Conservation (phyloP, 2,888 invertebrate genomes). For the Rhaphigaster nebulosa region DNA sequence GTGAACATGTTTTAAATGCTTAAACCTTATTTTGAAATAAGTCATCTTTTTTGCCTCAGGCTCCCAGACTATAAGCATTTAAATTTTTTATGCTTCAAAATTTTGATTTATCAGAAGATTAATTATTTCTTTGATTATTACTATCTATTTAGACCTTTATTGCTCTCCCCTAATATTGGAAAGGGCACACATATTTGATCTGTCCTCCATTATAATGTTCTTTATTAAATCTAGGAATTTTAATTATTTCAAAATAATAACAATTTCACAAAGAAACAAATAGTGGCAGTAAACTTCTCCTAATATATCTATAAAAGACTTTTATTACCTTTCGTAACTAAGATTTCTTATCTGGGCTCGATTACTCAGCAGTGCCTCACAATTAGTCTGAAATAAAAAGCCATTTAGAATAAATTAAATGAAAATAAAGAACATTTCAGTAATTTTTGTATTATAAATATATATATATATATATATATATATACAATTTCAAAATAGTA, state of each 20-base stretch:
- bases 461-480: too few relatives aligned
- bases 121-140: too few relatives aligned
- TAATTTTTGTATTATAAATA: not conserved
- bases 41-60: too few relatives aligned
- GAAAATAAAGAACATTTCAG: not conserved
- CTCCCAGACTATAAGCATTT: too few relatives aligned
- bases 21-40: too few relatives aligned
- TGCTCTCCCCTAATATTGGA: not conserved
- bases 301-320: not conserved
- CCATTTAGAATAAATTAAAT: not conserved
- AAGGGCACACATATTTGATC: not conserved
- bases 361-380: not conserved
- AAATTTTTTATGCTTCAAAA: too few relatives aligned
- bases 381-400: conserved; percentile 24
- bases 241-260: not conserved
- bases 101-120: too few relatives aligned
- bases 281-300: not conserved
- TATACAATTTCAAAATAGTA: too few relatives aligned
- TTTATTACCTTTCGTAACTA: conserved; percentile 26
- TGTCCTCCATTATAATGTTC: not conserved
- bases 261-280: not conserved
- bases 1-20: too few relatives aligned
- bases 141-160: not conserved
- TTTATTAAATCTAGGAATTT: not conserved
- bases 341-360: not conserved